These are phyloP conservation scores for Agrenia bidenticulata DNA, from an alignment of 2,888 invertebrate genomes.

Conservation along the genomic window DNA sequence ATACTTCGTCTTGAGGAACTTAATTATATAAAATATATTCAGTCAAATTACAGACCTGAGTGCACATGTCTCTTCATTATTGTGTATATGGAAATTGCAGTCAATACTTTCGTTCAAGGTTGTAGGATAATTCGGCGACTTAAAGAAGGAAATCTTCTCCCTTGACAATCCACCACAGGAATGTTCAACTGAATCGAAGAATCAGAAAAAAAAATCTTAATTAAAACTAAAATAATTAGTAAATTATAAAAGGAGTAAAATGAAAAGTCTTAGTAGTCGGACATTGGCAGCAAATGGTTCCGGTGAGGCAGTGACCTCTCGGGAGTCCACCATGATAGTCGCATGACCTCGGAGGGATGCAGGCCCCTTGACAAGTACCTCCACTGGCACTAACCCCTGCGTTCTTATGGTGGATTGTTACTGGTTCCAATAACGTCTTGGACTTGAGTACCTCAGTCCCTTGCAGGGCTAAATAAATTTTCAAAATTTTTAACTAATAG, in stretches of 20 bases:
- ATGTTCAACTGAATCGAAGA: constrained; percentile 54
- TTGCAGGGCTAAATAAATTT: too few relatives aligned
- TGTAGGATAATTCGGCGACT: constrained; percentile 54
- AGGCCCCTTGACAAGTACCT: constrained; percentile 41
- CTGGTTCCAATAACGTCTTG: constrained; percentile 6
- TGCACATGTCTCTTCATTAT: constrained; percentile 54
- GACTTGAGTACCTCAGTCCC: neutral
- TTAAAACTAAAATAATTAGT: neutral
- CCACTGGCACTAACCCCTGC: neutral
- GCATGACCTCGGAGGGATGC: constrained; percentile 43
- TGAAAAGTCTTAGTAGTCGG: constrained; percentile 10
- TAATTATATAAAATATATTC: neutral
- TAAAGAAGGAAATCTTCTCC: constrained; percentile 55
- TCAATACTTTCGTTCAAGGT: constrained; percentile 54
- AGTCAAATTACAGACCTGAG: constrained; percentile 52
- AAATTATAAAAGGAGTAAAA: neutral
- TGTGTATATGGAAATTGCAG: constrained; percentile 55
- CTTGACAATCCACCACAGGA: constrained; percentile 55
- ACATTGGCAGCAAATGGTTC: constrained; percentile 49
- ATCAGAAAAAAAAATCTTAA: constrained; percentile 8
- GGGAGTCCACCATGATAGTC: constrained; percentile 42
- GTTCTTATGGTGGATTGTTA: constrained; percentile 6
- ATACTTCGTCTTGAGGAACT: neutral
- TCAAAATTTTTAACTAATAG: too few relatives aligned
- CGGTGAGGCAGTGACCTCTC: constrained; percentile 42